A percentile compares a stretch with the other conserved stretches of the same genome.
Evolutionary conservation across 2,113 vertebrate genomes (phyloP).

Genomic region (Saguinus midas): DNA sequence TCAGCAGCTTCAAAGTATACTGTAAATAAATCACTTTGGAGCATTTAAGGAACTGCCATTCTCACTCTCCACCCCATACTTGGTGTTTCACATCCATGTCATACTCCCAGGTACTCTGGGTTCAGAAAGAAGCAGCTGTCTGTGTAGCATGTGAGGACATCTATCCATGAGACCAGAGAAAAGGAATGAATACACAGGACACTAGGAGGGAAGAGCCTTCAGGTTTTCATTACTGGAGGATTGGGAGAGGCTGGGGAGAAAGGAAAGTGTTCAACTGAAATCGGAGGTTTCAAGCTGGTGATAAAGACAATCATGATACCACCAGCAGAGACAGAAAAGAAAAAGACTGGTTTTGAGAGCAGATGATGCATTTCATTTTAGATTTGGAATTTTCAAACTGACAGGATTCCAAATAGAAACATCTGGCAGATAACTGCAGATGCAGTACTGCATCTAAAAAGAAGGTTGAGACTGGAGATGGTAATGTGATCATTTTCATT

Average conservation of each 20-base stretch:
- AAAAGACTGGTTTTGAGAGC: constrained; percentile 4
- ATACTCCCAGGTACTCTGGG: neutral
- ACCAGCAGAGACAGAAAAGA: constrained; percentile 12
- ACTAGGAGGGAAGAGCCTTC: neutral
- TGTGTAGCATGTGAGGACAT: neutral
- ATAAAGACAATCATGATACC: neutral
- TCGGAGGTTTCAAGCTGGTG: neutral
- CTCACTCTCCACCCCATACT: neutral
- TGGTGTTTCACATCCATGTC: neutral
- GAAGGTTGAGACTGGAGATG: neutral
- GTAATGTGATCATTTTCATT: constrained; percentile 28
- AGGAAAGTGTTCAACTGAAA: neutral
- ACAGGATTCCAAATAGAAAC: neutral
- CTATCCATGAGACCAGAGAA: neutral
- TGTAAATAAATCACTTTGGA: constrained; percentile 4
- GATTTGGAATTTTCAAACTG: neutral
- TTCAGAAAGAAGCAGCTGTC: neutral
- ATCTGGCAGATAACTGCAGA: neutral
- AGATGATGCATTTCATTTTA: neutral
- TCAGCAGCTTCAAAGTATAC: neutral
- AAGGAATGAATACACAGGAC: neutral
- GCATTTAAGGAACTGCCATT: neutral
- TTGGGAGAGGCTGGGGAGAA: neutral
- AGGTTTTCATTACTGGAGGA: neutral
- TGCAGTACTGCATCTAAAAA: neutral